A percentile compares a stretch with the other conserved stretches of the same genome.
These are phyloP conservation scores for Diplogasteroides magnus DNA, from an alignment of 1,140 invertebrate genomes.

Conservation along the genomic window DNA sequence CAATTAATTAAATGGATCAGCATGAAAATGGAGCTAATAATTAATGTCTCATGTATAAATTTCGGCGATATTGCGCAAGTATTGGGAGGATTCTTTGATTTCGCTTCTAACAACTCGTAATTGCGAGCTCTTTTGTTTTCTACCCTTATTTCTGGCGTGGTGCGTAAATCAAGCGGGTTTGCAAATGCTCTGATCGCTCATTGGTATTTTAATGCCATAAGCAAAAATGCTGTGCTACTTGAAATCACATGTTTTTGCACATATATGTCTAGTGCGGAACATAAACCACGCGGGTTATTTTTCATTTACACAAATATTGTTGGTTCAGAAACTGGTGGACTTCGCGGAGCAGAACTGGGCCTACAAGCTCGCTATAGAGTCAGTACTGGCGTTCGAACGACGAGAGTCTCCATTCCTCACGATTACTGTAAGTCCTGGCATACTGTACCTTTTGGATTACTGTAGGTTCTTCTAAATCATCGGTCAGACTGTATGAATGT, in stretches of 20 bases:
- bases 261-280: too few species aligned
- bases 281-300: too few species aligned
- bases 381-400: conserved; percentile 1
- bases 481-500: too few species aligned
- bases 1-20: too few species aligned
- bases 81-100: too few species aligned
- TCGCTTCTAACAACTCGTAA: too few species aligned
- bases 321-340: conserved; percentile 36
- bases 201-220: conserved; percentile 4
- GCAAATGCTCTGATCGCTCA: conserved; percentile 1
- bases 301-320: conserved; percentile 9
- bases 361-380: conserved; percentile 27
- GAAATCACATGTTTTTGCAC: too few species aligned
- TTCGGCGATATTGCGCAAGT: too few species aligned
- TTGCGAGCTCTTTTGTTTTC: too few species aligned
- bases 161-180: conserved; percentile 26
- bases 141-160: conserved; percentile 10
- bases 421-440: neutral
- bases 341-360: conserved; percentile 10
- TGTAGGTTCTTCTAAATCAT: too few species aligned
- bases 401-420: conserved; percentile 36
- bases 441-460: neutral
- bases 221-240: neutral
- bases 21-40: too few species aligned
- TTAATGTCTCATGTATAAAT: too few species aligned